Evolutionary conservation across 2,888 invertebrate species (phyloP).

Genomic region (Metallyticus violacea): DNA sequence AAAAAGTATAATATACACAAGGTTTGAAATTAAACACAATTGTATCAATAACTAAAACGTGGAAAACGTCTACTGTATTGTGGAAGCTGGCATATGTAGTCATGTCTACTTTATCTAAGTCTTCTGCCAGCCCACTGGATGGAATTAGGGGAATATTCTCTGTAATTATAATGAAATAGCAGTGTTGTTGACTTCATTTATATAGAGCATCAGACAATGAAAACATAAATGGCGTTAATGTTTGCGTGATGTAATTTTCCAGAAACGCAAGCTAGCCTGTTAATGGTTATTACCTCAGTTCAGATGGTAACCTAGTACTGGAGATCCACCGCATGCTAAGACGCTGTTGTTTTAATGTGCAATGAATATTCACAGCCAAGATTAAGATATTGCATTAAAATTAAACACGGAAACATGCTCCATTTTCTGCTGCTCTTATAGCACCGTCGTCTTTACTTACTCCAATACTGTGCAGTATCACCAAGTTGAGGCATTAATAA

Average conservation of each 20-base stretch:
- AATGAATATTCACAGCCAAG: background rate
- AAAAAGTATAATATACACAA: too few relatives aligned
- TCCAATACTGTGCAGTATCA: too few relatives aligned
- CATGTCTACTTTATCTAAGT: too few relatives aligned
- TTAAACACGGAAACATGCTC: background rate
- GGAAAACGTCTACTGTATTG: too few relatives aligned
- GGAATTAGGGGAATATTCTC: background rate
- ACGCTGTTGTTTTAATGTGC: background rate
- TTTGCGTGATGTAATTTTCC: background rate
- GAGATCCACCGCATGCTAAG: background rate
- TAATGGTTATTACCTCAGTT: background rate
- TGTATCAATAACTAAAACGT: too few relatives aligned
- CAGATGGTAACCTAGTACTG: background rate
- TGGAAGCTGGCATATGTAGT: too few relatives aligned
- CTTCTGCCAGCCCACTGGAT: background rate
- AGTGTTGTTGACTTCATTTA: background rate
- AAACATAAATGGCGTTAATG: background rate
- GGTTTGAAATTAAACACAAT: too few relatives aligned
- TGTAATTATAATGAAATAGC: background rate
- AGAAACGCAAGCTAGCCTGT: background rate
- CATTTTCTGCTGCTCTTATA: background rate
- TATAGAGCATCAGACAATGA: background rate
- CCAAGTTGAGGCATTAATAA: too few relatives aligned
- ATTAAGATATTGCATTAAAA: background rate
- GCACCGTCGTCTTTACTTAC: too few relatives aligned